phyloP scores from a whole-genome alignment of 2,797 vertebrate species.

The Rhinoraja longicauda region DNA sequence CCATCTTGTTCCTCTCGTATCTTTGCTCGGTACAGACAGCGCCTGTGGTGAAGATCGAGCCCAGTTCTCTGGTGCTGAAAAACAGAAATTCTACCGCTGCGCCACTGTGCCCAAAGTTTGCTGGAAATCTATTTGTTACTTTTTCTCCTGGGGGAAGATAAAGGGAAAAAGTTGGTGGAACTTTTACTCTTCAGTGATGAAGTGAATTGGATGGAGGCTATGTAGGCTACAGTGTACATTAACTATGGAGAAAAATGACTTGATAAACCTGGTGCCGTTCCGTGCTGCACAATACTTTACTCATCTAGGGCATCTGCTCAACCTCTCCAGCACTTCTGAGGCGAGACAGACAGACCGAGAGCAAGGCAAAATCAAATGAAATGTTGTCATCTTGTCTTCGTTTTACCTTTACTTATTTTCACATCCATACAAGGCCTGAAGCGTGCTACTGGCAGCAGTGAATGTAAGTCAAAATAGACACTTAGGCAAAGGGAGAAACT shows the following conservation, averaged over 20 bases:
- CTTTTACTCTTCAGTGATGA: not conserved
- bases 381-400: not conserved
- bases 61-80: too few relatives aligned
- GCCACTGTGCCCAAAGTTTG: too few relatives aligned
- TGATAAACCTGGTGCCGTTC: too few relatives aligned
- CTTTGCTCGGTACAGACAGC: too few relatives aligned
- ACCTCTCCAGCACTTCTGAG: not conserved
- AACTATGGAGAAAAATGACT: not conserved
- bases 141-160: not conserved
- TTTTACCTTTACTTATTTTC: not conserved
- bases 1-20: too few relatives aligned
- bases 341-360: not conserved
- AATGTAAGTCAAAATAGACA: not conserved
- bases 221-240: not conserved
- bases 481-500: not conserved
- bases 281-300: too few relatives aligned
- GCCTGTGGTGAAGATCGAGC: too few relatives aligned
- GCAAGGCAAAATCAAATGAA: not conserved
- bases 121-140: not conserved
- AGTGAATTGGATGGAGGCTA: not conserved
- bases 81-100: too few relatives aligned
- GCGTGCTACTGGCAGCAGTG: not conserved
- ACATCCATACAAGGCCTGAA: not conserved
- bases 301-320: not conserved
- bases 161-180: not conserved